These are phyloP conservation scores for Hermaeophaga mercurialis DNA, from an alignment of 2,888 invertebrate genomes.

Conservation along the genomic window DNA sequence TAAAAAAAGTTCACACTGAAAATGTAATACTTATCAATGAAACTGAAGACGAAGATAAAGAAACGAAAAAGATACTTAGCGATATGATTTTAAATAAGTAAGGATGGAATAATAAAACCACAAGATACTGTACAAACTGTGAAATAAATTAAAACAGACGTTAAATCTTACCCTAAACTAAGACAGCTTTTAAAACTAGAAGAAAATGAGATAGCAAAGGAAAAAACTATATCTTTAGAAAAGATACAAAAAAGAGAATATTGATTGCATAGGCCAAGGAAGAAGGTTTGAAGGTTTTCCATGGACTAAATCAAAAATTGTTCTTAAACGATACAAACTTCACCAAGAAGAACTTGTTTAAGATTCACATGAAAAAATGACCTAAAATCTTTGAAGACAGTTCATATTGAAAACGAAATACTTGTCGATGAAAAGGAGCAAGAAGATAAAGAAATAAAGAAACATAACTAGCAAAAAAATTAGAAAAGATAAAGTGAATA, in stretches of 20 bases:
- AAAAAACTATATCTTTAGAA: slow-evolving; percentile 34
- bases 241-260: not conserved
- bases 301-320: slow-evolving; percentile 68
- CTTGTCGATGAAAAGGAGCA: slow-evolving; percentile 19
- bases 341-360: slow-evolving; percentile 61
- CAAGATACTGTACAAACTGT: not conserved
- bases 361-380: slow-evolving; percentile 58
- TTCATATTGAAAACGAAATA: not conserved
- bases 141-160: slow-evolving; percentile 26
- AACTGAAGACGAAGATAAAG: slow-evolving; percentile 39
- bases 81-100: not conserved
- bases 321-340: slow-evolving; percentile 56
- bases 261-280: slow-evolving; percentile 11
- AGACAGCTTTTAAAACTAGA: slow-evolving; percentile 7
- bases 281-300: slow-evolving; percentile 51
- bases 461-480: slow-evolving; percentile 60
- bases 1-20: slow-evolving; percentile 34
- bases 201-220: slow-evolving; percentile 49
- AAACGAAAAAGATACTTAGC: not conserved
- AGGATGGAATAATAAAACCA: not conserved
- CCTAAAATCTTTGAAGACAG: slow-evolving; percentile 36
- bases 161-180: slow-evolving; percentile 20
- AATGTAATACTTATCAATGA: slow-evolving; percentile 40
- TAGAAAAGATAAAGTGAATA: slow-evolving; percentile 56
- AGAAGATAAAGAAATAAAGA: slow-evolving; percentile 33